phyloP scores from a whole-genome alignment of 2,888 invertebrate genomes.

The Thymelicus sylvestris region DNA sequence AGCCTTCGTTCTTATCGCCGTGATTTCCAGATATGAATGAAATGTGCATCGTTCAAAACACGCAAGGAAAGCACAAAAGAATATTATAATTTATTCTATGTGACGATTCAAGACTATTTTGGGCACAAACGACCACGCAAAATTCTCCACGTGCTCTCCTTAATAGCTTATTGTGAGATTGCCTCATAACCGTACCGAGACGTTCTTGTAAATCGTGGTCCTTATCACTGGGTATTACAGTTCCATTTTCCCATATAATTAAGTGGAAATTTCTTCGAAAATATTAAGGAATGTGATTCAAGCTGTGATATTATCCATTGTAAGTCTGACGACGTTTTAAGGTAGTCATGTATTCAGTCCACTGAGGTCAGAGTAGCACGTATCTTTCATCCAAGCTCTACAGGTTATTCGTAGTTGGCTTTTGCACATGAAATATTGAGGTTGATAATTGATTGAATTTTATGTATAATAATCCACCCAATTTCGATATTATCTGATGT shows the following conservation, averaged over 20 bases:
- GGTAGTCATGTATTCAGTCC: neutral
- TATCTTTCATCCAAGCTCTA: neutral
- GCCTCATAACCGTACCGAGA: neutral
- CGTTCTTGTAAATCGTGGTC: neutral
- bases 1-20: no score
- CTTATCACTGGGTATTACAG: neutral
- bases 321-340: conserved; percentile 31
- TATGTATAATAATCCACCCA: neutral
- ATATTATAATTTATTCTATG: neutral
- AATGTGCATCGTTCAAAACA: no score
- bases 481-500: conserved; percentile 18
- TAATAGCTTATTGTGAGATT: conserved; percentile 15
- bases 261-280: neutral
- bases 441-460: conserved; percentile 4
- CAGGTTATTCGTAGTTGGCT: neutral
- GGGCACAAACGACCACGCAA: conserved; percentile 9
- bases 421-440: neutral
- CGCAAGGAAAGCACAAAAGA: neutral
- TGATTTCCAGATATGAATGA: no score
- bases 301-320: conserved; percentile 39
- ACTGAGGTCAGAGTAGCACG: neutral
- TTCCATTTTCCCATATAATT: neutral
- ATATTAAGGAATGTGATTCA: conserved; percentile 37
- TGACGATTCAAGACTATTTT: conserved; percentile 1
- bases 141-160: conserved; percentile 6